Evolutionary conservation across 1,140 invertebrate species (phyloP), one percentile per base, ranked within the genome.

Genomic region (Atta cephalotes): DNA sequence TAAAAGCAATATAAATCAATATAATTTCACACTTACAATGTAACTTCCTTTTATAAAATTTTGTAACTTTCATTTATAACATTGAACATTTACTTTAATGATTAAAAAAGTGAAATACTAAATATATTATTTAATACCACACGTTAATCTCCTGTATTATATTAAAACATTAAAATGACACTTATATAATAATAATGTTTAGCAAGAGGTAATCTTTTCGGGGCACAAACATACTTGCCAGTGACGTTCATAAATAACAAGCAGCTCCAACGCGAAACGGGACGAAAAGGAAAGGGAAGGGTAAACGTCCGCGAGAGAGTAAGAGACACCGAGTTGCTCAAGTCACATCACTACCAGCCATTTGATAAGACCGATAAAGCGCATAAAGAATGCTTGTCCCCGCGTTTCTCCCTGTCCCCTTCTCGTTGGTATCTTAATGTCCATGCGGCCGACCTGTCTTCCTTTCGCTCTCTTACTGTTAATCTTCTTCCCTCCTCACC

Each of bases 331-430:
- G 94, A 94, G 92, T 93, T 66, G 80, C 18, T 82, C 70, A 91
- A 92, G 93, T 94, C 92, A 91, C 93, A 93, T 94, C 93, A 93
- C 92, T 94, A 92, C 92, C 85, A 91, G 90, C 92, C 93, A 90
- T 90, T 94, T 92, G 94, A 94, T 94, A 94, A 94, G 92, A 14
- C 91, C 91, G 94, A 94, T 94, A 94, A 94, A 93, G 56, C 89
- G 89, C 86, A 94, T 94, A 94, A 93, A 94, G 93, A 94, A 94
- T 94, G 91, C 89, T 93, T 93, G 92, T 93, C 92, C 92, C 90
- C 90, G 86, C 91, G 89, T 86, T 62, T 71, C 86, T 82, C 68
- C 62, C 80, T 66, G 35, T 86, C 88, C 84, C 88, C 88, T 78
- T 84, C 89, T 91, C 87, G 92, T 93, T 92, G 92, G 92, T 94